Evolutionary conservation across 1,140 invertebrate genomes (phyloP), one percentile per base, ranked within the genome.

Genomic region (Coptotermes formosanus): DNA sequence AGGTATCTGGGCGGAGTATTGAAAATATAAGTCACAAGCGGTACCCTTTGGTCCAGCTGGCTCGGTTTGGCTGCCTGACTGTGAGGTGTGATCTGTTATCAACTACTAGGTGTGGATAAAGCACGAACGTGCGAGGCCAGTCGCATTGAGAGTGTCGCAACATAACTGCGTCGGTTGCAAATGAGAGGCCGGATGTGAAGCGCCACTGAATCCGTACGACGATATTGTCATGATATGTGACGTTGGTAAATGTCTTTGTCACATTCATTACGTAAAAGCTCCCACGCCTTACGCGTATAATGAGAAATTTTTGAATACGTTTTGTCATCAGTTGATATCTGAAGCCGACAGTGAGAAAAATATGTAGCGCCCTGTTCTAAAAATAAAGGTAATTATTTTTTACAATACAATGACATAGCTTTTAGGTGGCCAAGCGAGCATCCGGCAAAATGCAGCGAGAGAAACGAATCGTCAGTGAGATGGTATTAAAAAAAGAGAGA

Each of bases 371-470:
- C 14, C 25, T 75, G 64, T 75, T 75, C 64, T 75, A 75, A 75
- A 75, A 75, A 30, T 75, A 75, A 30, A 75, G 64, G 64, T 75
- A 75, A 75, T 75, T 75, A 75, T 75, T 75, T 30, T n/a, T 75
- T 75, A n/a, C n/a, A 75, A 30, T 75, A 16, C n/a, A 30, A 9
- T 75, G 64, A 30, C 64, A 30, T 75, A 75, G 64, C 64, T 25
- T n/a, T 75, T 75, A 30, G 64, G 64, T 75, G 64, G 14, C 64
- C 64, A 75, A 75, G 64, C 64, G 64, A n/a, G 64, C 25, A 75
- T 75, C 64, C 64, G 64, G 59, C 25, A 64, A 64, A 64, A 64
- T 64, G 59, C 12, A 8, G 64, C 64, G 64, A 75, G n/a, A 30
- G 64, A 75, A 75, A 75, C 64, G n/a, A 75, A 75, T 75, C 64